Evolutionary conservation across 2,113 vertebrate genomes (phyloP).

Genomic region (Rhodinocichla rosea): DNA sequence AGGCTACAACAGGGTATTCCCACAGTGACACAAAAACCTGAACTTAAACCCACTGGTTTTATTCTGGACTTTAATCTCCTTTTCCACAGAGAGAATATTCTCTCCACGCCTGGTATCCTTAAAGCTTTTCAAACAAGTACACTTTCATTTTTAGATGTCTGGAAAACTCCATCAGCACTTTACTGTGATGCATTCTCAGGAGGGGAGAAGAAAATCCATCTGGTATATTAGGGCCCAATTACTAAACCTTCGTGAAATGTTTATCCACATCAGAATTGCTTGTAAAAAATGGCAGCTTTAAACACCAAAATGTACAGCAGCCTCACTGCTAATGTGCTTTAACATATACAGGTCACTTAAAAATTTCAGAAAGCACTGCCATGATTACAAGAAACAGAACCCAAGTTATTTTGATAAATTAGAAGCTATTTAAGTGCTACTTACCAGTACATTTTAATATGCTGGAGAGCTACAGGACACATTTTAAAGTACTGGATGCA

Average conservation of each 20-base stretch:
- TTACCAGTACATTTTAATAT: background rate
- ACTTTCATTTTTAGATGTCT: background rate
- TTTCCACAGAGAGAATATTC: background rate
- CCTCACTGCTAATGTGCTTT: background rate
- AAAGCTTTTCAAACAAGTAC: background rate
- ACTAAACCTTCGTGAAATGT: background rate
- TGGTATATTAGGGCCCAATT: background rate
- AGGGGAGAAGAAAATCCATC: constrained; percentile 24
- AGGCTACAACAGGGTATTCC: background rate
- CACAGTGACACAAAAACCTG: background rate
- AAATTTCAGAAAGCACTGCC: background rate
- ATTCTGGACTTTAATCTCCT: background rate
- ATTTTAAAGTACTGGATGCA: background rate
- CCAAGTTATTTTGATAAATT: constrained; percentile 32
- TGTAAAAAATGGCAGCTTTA: constrained; percentile 31
- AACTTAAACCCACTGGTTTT: background rate
- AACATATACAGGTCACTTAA: background rate
- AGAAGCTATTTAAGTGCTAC: background rate
- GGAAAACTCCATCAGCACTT: background rate
- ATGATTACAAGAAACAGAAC: background rate
- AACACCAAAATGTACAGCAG: background rate
- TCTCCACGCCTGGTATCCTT: background rate
- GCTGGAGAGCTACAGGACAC: background rate
- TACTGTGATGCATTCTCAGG: background rate
- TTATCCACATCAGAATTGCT: constrained; percentile 9